Base-by-base conservation (phyloP, 2,888 invertebrate genomes). In the Chirona hameri region DNA sequence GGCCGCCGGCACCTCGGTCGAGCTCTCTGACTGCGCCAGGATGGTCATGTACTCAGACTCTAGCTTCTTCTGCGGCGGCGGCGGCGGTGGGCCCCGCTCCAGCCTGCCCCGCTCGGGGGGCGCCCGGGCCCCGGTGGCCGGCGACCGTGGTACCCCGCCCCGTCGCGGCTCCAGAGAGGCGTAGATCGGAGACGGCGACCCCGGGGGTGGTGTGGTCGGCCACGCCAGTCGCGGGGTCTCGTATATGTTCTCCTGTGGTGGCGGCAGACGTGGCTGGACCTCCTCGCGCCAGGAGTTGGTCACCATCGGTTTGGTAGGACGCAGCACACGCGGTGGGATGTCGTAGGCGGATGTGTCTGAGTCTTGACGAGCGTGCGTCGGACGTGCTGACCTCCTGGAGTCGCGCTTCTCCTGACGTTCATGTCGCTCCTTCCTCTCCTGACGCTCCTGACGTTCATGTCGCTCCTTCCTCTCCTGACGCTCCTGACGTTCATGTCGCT, bases 301-400 rank as follows among this genome's bases (percentile, higher is more conserved):
- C 76, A 39, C 3, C 39, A 39, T 5, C 39, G 39, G 39, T 24
- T 39, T 76, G 76, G 76, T 39, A 9, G 76, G 76, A 21, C 76
- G 31, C 76, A 76, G 76, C 76, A 39, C 39, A 0, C 76, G 39
- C 18, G 39, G 39, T 5, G 76, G 76, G 12, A 76, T 15, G 39
- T 76, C 76, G 39, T 76, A 76, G 4, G 76, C 29, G 39, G 76
- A 76, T 21, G 76, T 76, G 24, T 76, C 76, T 21, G 76, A 76
- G 76, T 76, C 76, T 2, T 21, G 31, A 21, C 31, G 39, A 5
- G 18, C 21, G 39, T 76, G 39, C 24, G 76, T 21, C 31, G 76
- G 18, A 21, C 31, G 39, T 21, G 76, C 39, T 21, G 69, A 14
- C 69, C 24, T 24, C 60, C 12, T 12, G 12, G 48, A 48, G 9